Evolutionary conservation across 2,888 invertebrate species (phyloP).

Genomic region (Tethea ocularis): DNA sequence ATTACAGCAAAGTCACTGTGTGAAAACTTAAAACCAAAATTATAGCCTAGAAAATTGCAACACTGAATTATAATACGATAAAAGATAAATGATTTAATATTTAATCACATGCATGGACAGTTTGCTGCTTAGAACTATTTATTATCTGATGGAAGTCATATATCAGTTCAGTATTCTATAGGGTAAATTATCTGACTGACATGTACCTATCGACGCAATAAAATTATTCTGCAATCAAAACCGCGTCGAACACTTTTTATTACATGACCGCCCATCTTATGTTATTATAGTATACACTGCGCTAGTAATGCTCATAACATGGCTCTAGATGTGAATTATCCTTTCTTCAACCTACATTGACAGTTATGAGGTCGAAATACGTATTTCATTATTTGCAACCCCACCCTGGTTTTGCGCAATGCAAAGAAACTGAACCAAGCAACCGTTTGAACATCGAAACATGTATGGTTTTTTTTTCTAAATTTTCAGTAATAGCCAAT

Average conservation of each 20-base stretch:
- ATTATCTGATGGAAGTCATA: neutral
- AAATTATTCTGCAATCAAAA: neutral
- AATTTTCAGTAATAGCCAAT: too few species aligned
- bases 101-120: too few species aligned
- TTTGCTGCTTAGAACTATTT: neutral
- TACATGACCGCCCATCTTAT: conserved; percentile 9
- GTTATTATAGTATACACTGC: neutral
- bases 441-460: too few species aligned
- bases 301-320: neutral
- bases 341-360: conserved; percentile 9
- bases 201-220: neutral
- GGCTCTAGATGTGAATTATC: neutral
- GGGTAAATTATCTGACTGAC: neutral
- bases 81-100: too few species aligned
- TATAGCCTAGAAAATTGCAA: neutral
- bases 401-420: conserved; percentile 2
- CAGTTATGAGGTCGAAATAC: neutral
- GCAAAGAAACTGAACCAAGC: neutral
- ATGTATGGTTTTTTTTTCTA: too few species aligned
- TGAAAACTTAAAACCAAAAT: neutral
- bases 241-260: neutral
- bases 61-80: neutral
- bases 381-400: neutral
- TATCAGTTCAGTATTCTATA: neutral
- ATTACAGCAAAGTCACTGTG: neutral